phyloP scores from a whole-genome alignment of 1,140 invertebrate genomes.

The Papilio machaon region DNA sequence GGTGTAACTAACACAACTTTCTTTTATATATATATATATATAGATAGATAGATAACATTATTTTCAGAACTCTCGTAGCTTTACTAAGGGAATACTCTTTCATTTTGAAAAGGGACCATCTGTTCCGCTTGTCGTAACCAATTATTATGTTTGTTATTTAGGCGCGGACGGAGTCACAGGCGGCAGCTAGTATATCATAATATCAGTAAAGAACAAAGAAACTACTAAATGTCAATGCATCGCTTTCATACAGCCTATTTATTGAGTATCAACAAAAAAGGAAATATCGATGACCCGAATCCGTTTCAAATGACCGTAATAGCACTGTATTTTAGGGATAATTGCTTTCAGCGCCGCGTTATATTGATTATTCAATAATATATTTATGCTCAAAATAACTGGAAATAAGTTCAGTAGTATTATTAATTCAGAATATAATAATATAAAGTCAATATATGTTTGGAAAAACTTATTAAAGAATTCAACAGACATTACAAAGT shows the following conservation, averaged over 20 bases:
- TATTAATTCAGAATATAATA: neutral
- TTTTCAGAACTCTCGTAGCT: too few relatives aligned
- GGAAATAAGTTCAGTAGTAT: neutral
- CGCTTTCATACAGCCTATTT: constrained; percentile 12
- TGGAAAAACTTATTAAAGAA: too few relatives aligned
- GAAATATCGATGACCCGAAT: constrained; percentile 11
- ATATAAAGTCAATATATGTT: neutral
- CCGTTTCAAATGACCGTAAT: constrained; percentile 10
- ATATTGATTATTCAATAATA: constrained; percentile 10
- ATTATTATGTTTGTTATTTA: too few relatives aligned
- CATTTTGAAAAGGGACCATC: too few relatives aligned
- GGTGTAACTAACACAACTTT: too few relatives aligned
- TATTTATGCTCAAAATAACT: constrained; percentile 3
- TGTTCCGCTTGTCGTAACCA: too few relatives aligned
- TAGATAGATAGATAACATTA: too few relatives aligned
- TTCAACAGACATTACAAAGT: too few relatives aligned
- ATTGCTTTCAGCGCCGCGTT: neutral
- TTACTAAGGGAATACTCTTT: too few relatives aligned
- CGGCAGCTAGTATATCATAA: too few relatives aligned
- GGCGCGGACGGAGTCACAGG: too few relatives aligned
- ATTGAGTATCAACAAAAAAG: neutral
- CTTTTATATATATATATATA: too few relatives aligned
- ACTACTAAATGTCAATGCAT: neutral
- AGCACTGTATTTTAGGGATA: constrained; percentile 1
- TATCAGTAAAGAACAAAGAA: neutral